Evolutionary conservation across 2,113 vertebrate genomes (phyloP).

Genomic region (Psittacula cyanocephala): DNA sequence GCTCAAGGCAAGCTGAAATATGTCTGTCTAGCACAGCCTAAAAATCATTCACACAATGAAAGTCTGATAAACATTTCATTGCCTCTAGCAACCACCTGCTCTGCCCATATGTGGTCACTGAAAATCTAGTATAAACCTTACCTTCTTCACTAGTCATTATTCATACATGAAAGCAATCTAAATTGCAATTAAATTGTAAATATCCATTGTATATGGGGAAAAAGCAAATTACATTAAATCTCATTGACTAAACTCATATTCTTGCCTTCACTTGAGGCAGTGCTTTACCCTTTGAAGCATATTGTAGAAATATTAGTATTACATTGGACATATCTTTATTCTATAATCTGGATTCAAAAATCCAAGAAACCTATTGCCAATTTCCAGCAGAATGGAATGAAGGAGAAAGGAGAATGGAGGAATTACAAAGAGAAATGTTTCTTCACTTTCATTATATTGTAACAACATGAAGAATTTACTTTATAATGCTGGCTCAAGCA

Average conservation of each 20-base stretch:
- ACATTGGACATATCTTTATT: neutral
- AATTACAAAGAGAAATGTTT: neutral
- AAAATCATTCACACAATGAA: neutral
- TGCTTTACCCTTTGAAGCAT: neutral
- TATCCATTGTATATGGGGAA: neutral
- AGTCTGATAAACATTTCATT: neutral
- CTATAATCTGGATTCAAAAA: neutral
- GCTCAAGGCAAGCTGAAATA: conserved; percentile 2
- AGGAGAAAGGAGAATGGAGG: neutral
- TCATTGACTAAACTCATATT: neutral
- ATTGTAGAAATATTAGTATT: neutral
- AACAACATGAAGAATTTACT: neutral
- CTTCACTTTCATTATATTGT: neutral
- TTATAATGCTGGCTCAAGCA: neutral
- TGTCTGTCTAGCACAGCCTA: neutral
- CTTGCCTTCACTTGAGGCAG: neutral
- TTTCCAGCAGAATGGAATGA: neutral
- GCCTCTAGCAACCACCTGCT: conserved; percentile 37
- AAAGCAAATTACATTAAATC: neutral
- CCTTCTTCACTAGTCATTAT: neutral
- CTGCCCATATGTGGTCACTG: neutral
- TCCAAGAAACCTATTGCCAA: neutral
- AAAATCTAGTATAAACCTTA: neutral
- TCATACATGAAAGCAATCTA: neutral
- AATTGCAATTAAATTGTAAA: neutral